Percentiles rank a stretch among this genome's conserved stretches.
Conservation (phyloP, 37 sponge, comb jelly and placozoan species). For the Halichondria panicea region DNA sequence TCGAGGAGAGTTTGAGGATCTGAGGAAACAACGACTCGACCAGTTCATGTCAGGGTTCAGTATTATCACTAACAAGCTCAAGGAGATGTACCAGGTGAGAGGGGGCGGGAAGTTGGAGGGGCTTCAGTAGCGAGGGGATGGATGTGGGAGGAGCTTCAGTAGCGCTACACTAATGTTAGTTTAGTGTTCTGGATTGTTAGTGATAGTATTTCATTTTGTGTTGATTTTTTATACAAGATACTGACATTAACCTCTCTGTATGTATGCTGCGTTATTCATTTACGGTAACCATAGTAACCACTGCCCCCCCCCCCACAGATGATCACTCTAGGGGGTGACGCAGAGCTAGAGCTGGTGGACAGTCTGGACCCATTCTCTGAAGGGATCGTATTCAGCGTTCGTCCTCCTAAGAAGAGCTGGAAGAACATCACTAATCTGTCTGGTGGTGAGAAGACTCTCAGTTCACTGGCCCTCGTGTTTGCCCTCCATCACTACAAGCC, state of each 20-base stretch:
- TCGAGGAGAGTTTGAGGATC: conserved; percentile 78
- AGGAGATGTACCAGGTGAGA: conserved; percentile 99
- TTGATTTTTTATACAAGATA: neutral
- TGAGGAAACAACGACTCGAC: conserved; percentile 87
- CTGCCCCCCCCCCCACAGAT: conserved; percentile 55
- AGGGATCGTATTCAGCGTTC: conserved; percentile 97
- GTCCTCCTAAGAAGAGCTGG: conserved; percentile 99
- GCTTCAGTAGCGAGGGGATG: neutral
- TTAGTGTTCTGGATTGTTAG: neutral
- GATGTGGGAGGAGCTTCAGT: neutral
- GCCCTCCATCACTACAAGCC: conserved; percentile 99
- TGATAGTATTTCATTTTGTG: neutral
- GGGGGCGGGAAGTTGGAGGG: neutral
- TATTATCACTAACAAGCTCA: conserved; percentile 92
- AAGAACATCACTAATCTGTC: conserved; percentile 98
- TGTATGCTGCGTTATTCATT: neutral
- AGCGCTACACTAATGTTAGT: neutral
- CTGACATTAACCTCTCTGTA: neutral
- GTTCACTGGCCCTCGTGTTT: conserved; percentile 99
- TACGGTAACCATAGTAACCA: too few relatives aligned
- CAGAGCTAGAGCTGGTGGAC: conserved; percentile 98
- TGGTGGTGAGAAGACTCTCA: conserved; percentile 99
- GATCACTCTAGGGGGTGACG: conserved; percentile 99
- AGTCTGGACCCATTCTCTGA: conserved; percentile 98
- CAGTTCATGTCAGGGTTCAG: conserved; percentile 96